Evolutionary conservation across 1,140 invertebrate genomes (phyloP), one percentile per base, ranked within the genome.

Genomic region (Cyclargus thomasi): DNA sequence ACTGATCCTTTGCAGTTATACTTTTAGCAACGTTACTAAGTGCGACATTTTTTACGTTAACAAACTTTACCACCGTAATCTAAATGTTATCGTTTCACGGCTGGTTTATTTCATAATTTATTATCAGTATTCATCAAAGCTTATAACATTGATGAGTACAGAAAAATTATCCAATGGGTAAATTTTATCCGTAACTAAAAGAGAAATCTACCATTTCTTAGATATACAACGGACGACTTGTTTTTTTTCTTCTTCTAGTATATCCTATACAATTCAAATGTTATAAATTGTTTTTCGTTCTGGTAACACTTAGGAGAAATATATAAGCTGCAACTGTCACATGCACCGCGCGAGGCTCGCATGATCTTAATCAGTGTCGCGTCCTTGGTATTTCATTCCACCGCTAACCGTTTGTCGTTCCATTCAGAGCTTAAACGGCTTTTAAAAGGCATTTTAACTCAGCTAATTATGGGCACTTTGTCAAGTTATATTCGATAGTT

Each of bases 231-330:
- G n/a, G n/a, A n/a, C n/a, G n/a, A n/a, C n/a, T n/a, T n/a, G n/a
- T n/a, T n/a, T n/a, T n/a, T n/a, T n/a, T n/a, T n/a, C n/a, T n/a
- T n/a, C n/a, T n/a, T n/a, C n/a, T n/a, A n/a, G n/a, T n/a, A n/a
- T 29, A 29, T 29, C 29, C 29, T 16, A 35, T 35, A 16, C 39
- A 47, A 47, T 47, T 47, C n/a, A n/a, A n/a, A n/a, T n/a, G n/a
- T n/a, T n/a, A n/a, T 55, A 20, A 62, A 53, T 69, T 62, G 64
- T 69, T 65, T 65, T 69, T n/a, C 18, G 0, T 62, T 6, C 21
- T 62, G 20, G 70, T 65, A 63, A 62, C 64, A 64, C 62, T n/a
- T n/a, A n/a, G n/a, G n/a, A n/a, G n/a, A n/a, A n/a, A n/a, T n/a
- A n/a, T n/a, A n/a, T n/a, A n/a, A n/a, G 63, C 39, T 67, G 67